Evolutionary conservation across 2,797 vertebrate species (phyloP).

Genomic region (Eremophila alpestris): DNA sequence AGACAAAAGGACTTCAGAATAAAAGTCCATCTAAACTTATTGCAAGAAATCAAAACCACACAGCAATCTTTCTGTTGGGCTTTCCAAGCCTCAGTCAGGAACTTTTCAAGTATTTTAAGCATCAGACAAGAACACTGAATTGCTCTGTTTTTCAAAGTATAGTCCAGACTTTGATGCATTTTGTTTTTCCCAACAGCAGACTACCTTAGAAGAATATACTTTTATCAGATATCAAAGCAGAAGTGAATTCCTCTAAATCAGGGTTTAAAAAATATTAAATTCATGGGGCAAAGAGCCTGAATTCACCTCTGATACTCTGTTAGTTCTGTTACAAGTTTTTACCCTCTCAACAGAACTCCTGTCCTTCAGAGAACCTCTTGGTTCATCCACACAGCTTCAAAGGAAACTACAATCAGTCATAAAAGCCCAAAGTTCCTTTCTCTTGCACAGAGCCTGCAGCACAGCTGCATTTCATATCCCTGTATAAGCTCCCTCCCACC

Average conservation of each 20-base stretch:
- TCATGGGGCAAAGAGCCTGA: background rate
- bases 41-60: background rate
- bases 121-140: background rate
- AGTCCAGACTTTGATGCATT: background rate
- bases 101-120: background rate
- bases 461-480: background rate
- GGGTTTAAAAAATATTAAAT: background rate
- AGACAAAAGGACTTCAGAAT: slow-evolving; percentile 18
- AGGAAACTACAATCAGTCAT: background rate
- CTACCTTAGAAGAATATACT: background rate
- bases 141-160: background rate
- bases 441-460: background rate
- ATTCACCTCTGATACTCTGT: background rate
- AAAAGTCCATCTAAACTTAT: background rate
- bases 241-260: background rate
- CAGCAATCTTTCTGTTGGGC: background rate
- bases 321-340: background rate
- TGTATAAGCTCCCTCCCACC: background rate
- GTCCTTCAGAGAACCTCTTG: background rate
- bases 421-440: background rate
- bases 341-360: background rate
- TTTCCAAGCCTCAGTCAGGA: background rate
- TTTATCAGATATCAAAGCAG: background rate
- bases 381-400: background rate
- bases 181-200: background rate